Conservation (phyloP, 2,113 vertebrate genomes). For the Macrotis lagotis region DNA sequence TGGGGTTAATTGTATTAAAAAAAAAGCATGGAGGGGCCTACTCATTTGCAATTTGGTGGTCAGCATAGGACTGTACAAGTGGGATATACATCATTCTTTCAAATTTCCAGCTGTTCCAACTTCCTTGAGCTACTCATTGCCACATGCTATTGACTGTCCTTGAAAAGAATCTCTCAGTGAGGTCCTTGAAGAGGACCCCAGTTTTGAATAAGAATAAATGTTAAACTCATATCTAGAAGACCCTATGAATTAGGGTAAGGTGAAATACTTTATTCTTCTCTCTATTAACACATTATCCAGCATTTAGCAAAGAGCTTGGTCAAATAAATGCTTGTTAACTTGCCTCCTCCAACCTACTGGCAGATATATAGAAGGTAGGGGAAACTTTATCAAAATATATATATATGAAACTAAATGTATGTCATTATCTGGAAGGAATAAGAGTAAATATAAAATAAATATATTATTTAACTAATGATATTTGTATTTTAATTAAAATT, state of each 20-base stretch:
- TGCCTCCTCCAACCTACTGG: too few species aligned
- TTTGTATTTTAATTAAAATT: background rate
- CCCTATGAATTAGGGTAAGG: background rate
- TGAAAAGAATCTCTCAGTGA: constrained; percentile 5
- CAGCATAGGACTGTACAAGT: too few species aligned
- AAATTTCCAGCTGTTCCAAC: constrained; percentile 18
- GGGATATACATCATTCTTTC: constrained; percentile 58
- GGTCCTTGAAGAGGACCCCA: background rate
- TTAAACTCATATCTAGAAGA: background rate
- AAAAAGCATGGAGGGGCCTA: background rate
- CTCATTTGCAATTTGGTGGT: background rate
- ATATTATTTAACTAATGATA: background rate
- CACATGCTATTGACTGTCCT: constrained; percentile 46
- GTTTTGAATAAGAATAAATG: background rate
- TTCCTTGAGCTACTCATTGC: constrained; percentile 29
- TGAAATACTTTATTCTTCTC: background rate
- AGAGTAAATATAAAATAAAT: background rate
- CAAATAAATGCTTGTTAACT: too few species aligned
- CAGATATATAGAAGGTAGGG: too few species aligned
- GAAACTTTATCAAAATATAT: background rate
- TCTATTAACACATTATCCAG: background rate
- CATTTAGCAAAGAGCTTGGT: too few species aligned
- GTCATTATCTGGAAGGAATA: background rate
- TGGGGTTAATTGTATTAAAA: background rate
- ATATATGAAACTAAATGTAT: background rate